These are phyloP conservation scores for Thalassaphorura encarpata DNA, from an alignment of 1,140 invertebrate species.

Conservation along the genomic window DNA sequence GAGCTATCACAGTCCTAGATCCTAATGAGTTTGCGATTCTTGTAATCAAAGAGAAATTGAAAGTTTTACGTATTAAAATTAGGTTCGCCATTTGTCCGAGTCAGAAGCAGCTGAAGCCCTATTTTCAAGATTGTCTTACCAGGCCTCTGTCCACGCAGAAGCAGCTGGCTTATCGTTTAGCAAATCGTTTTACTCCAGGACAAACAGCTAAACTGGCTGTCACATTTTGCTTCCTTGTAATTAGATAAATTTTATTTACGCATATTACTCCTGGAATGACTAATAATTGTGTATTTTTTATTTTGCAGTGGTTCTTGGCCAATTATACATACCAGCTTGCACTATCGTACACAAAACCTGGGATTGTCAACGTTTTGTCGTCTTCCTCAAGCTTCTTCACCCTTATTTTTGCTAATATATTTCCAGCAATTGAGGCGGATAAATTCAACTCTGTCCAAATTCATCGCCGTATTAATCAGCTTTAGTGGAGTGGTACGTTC, in stretches of 20 bases:
- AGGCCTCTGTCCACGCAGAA: constrained; percentile 60
- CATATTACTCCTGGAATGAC: constrained; percentile 1
- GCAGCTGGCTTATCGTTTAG: constrained; percentile 53
- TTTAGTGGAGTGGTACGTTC: constrained; percentile 54
- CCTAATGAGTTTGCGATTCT: constrained; percentile 56
- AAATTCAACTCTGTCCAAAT: constrained; percentile 70
- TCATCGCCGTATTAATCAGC: constrained; percentile 64
- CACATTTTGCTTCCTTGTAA: constrained; percentile 67
- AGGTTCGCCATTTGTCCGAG: constrained; percentile 66
- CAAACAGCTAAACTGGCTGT: constrained; percentile 62
- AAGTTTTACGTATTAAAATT: too few relatives aligned
- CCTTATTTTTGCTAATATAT: constrained; percentile 64
- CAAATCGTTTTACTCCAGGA: constrained; percentile 57
- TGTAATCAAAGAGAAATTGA: constrained; percentile 69
- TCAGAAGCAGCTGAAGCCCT: constrained; percentile 71
- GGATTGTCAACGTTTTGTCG: constrained; percentile 67
- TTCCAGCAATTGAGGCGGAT: constrained; percentile 64
- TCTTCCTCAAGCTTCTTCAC: constrained; percentile 76
- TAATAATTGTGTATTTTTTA: constrained; percentile 19
- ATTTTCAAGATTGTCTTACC: constrained; percentile 71
- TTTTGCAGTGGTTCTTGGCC: constrained; percentile 66
- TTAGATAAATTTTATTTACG: constrained; percentile 34
- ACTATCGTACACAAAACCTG: constrained; percentile 58
- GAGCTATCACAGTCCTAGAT: too few relatives aligned
- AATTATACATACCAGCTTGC: constrained; percentile 74